Conservation (phyloP, 2,797 vertebrate genomes). For the Poecile montanus region DNA sequence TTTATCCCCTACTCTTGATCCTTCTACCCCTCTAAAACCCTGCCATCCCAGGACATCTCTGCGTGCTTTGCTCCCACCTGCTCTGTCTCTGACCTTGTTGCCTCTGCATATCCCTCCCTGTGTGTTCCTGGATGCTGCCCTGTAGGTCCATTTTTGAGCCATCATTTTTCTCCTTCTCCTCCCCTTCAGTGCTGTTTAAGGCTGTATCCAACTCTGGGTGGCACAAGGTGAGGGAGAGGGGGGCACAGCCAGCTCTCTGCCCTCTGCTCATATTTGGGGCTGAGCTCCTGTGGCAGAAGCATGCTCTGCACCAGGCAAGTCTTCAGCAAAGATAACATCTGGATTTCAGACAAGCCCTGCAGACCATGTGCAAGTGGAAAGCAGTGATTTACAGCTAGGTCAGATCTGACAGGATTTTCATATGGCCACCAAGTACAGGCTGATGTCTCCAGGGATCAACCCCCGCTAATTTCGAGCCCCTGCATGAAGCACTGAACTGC, state of each 20-base stretch:
- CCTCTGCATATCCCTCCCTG: neutral
- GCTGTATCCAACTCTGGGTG: neutral
- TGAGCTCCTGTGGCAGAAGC: neutral
- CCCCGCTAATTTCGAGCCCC: neutral
- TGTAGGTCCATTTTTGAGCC: neutral
- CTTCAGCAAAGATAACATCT: constrained; percentile 23
- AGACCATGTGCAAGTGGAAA: constrained; percentile 2
- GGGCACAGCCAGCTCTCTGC: neutral
- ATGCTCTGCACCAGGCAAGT: neutral
- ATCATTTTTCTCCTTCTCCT: neutral
- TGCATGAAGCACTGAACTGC: neutral
- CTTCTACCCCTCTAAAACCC: neutral
- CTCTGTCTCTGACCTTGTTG: neutral
- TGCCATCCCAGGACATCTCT: neutral
- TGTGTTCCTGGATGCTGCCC: neutral
- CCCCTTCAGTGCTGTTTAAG: neutral
- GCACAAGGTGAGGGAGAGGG: accelerated
- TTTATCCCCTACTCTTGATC: neutral
- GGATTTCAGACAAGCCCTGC: constrained; percentile 27
- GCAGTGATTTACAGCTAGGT: constrained; percentile 41
- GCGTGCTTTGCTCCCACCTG: neutral
- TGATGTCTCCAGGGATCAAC: neutral
- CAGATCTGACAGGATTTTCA: constrained; percentile 43
- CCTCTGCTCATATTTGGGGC: neutral
- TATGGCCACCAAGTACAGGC: constrained; percentile 5